Base-by-base conservation (phyloP, 2,888 invertebrate species). In the Mimumesa dahlbomi region DNA sequence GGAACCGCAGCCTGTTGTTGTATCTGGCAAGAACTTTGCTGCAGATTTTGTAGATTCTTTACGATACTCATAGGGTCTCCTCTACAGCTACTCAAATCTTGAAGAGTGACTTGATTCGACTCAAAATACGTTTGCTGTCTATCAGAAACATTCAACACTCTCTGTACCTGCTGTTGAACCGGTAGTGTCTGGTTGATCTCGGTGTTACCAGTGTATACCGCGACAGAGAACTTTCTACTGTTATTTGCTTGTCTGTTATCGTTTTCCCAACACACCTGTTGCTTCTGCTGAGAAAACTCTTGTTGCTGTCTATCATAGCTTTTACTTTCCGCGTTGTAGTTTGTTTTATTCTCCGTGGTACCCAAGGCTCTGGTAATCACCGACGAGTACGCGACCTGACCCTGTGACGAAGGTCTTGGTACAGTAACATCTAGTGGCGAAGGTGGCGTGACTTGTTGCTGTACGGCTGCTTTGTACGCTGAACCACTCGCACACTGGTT, bases 31-130 rank as follows among this genome's bases (percentile, higher is more conserved):
- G 91, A 91, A 42, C 77, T 88, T 46, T 85, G 88, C 50, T 93
- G 93, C 71, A 93, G 85, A 58, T 91, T 92, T 89, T 93, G 93
- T 78, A 94, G 90, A 88, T 93, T 94, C 88, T 94, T 94, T 25
- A 94, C 94, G 84, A 94, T 93, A 84, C 93, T 94, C 94, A 94
- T 94, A 2, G 94, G 94, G 86, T 94, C 94, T 22, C 94, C 94
- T 43, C 94, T 90, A 87, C 94, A 94, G 86, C 94, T 94, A 65
- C 93, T 94, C 54, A 94, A 89, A 89, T 94, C 94, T 89, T 94
- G 94, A 82, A 94, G 90, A 25, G 93, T 92, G 18, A 92, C 91
- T 81, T 91, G 92, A 85, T 89, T 92, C 49, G 92, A 90, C 83
- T 94, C 94, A 87, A 94, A 94, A 89, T 93, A 94, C 63, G 92